Conservation (phyloP, 2,888 invertebrate species). For the Globia sparganii region DNA sequence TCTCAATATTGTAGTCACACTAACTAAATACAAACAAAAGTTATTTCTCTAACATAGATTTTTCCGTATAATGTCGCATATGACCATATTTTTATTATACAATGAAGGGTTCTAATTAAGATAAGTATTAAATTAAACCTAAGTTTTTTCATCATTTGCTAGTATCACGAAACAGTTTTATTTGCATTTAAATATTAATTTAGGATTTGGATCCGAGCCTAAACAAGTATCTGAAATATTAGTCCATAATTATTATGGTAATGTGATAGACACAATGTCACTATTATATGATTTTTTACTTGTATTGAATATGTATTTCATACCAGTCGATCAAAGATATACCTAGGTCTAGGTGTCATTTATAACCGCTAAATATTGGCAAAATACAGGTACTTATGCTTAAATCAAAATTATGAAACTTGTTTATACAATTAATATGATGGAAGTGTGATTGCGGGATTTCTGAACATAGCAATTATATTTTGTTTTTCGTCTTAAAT, state of each 20-base stretch:
- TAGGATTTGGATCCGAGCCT: constrained; percentile 82
- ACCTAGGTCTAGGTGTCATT: constrained; percentile 48
- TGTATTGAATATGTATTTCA: constrained; percentile 48
- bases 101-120: constrained; percentile 9
- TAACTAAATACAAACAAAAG: background rate
- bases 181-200: constrained; percentile 85
- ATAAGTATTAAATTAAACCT: background rate
- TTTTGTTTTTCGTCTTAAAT: constrained; percentile 39
- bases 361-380: constrained; percentile 21
- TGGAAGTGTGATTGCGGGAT: constrained; percentile 46
- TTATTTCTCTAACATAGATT: constrained; percentile 10
- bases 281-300: constrained; percentile 63
- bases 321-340: constrained; percentile 60
- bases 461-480: constrained; percentile 37
- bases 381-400: constrained; percentile 35
- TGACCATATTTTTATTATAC: background rate
- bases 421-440: constrained; percentile 53
- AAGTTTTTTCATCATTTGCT: constrained; percentile 71
- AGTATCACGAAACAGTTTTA: constrained; percentile 70
- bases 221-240: constrained; percentile 76
- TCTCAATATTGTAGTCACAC: background rate
- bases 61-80: constrained; percentile 16
- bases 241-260: constrained; percentile 72
- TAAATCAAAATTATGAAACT: constrained; percentile 61
- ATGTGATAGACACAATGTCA: constrained; percentile 76